Evolutionary conservation across 2,113 vertebrate genomes (phyloP), one percentile per base, ranked within the genome.

Genomic region (Meleagris gallopavo): DNA sequence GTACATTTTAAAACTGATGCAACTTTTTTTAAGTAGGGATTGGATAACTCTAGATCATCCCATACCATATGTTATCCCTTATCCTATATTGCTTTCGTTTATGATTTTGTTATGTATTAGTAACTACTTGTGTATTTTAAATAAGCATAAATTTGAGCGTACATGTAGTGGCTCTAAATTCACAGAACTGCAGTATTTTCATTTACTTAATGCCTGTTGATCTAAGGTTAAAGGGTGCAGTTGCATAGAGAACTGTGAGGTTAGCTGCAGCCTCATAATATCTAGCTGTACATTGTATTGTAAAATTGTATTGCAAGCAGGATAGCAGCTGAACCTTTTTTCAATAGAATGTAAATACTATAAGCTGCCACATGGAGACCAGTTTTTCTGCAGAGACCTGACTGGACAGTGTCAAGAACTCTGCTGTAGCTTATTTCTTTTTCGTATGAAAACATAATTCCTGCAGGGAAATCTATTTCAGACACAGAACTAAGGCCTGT

Each of bases 391-490:
- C 74, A 83, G 2, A 55, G 64, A 62, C 1, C 30, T 74, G 52
- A 67, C 38, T 36, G 41, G 66, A 58, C 41, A 73, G 30, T 71
- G 45, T 61, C 41, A 83, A 86, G 72, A 19, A 12, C 36, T 75
- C 70, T 62, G 43, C 60, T 86, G 55, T 83, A 65, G 64, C 38
- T 80, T 79, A 30, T 87, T 90, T 84, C 48, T 5, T 55, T 89
- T 93, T 75, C 45, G 10, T 78, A 71, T 58, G 50, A 65, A 94
- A 93, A 61, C 30, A 14, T 19, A 64, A 60, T 93, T 94, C 57
- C 82, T 95, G 48, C 30, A 83, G 95, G 84, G 79, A 95, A 75
- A 89, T 94, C 55, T 91, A 7, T 83, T 88, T 91, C 46, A 89
- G 62, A 43, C 43, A 13, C 20, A 62, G 48, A 93, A 43, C 0